Evolutionary conservation across 1,140 invertebrate species (phyloP).

Genomic region (Drosophila ohnishii): DNA sequence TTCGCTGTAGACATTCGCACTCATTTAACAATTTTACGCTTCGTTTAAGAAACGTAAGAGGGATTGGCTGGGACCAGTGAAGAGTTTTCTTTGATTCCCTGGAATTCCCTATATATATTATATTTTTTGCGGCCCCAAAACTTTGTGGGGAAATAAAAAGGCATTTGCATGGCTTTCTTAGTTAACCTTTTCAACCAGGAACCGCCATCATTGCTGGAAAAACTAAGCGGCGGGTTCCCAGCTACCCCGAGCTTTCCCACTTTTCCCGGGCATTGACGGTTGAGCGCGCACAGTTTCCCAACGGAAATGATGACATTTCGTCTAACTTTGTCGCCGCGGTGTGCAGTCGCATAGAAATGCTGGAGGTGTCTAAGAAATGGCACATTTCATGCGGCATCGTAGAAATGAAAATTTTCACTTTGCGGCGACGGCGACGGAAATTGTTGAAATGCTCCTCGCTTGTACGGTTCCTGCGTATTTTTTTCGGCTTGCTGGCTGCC

Average conservation of each 20-base stretch:
- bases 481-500: slow-evolving; percentile 33
- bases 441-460: slow-evolving; percentile 66
- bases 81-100: slow-evolving; percentile 46
- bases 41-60: slow-evolving; percentile 71
- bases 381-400: slow-evolving; percentile 40
- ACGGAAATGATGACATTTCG: slow-evolving; percentile 82
- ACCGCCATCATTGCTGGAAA: slow-evolving; percentile 37
- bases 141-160: slow-evolving; percentile 61
- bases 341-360: slow-evolving; percentile 77
- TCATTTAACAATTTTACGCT: slow-evolving; percentile 82
- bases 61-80: slow-evolving; percentile 34
- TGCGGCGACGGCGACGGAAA: slow-evolving; percentile 45
- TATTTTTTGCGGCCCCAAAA: slow-evolving; percentile 20
- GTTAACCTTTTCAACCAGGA: slow-evolving; percentile 67
- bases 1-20: slow-evolving; percentile 62
- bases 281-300: slow-evolving; percentile 72
- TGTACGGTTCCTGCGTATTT: slow-evolving; percentile 17
- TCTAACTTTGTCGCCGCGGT: slow-evolving; percentile 74
- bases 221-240: slow-evolving; percentile 49
- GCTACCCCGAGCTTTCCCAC: background rate
- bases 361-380: slow-evolving; percentile 69
- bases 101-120: slow-evolving; percentile 25
- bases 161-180: slow-evolving; percentile 68
- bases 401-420: slow-evolving; percentile 75
- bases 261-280: slow-evolving; percentile 34